phyloP scores from a whole-genome alignment of 2,113 vertebrate genomes.

The Pandion haliaetus region DNA sequence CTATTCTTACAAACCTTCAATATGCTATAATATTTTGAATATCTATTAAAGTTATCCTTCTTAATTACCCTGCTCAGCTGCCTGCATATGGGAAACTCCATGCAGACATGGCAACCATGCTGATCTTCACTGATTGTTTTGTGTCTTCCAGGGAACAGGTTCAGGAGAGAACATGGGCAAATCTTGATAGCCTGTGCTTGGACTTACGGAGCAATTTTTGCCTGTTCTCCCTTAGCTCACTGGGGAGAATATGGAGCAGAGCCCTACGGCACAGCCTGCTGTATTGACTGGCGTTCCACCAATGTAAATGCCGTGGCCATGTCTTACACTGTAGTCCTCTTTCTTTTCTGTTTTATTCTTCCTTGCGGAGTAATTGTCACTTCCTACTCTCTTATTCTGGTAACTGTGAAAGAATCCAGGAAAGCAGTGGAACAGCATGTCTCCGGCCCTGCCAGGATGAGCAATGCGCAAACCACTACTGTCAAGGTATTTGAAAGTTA shows the following conservation, averaged over 20 bases:
- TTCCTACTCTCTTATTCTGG: constrained; percentile 76
- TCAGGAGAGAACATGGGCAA: constrained; percentile 63
- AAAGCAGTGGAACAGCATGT: constrained; percentile 73
- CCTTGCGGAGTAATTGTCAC: constrained; percentile 74
- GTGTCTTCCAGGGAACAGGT: constrained; percentile 74
- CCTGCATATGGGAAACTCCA: not conserved
- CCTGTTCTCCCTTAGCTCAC: constrained; percentile 73
- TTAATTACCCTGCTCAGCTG: not conserved
- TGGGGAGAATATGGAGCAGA: constrained; percentile 80
- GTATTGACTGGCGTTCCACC: constrained; percentile 77
- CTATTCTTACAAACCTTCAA: not conserved
- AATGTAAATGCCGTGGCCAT: constrained; percentile 58
- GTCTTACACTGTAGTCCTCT: constrained; percentile 74
- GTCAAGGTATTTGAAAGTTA: constrained; percentile 72
- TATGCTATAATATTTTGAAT: not conserved
- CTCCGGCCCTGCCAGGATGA: constrained; percentile 50
- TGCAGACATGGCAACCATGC: not conserved
- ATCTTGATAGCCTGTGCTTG: constrained; percentile 73
- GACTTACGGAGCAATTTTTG: constrained; percentile 76
- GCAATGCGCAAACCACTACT: constrained; percentile 72
- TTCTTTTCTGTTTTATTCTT: constrained; percentile 78
- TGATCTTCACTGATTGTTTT: not conserved
- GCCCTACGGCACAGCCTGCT: constrained; percentile 82
- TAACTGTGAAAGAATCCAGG: constrained; percentile 72
- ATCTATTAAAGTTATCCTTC: not conserved